These are phyloP conservation scores for Maccullochella peelii DNA, from an alignment of 2,113 vertebrate genomes.

Conservation along the genomic window DNA sequence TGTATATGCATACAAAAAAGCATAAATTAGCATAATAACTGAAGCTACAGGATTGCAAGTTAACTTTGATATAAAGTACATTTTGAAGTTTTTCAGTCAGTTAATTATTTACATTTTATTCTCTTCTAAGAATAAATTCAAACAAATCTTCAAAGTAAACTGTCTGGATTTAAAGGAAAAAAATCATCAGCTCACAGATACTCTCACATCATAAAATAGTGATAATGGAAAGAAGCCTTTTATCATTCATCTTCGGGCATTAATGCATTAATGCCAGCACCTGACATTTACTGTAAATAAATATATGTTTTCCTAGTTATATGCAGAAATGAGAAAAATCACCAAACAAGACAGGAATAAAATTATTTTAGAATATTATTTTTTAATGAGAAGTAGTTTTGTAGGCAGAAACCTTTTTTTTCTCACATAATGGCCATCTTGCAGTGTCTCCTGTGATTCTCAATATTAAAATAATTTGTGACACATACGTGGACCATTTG, in stretches of 20 bases:
- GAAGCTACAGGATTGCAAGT: too few species aligned
- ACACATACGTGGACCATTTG: not conserved
- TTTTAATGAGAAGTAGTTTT: not conserved
- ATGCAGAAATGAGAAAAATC: not conserved
- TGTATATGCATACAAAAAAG: not conserved
- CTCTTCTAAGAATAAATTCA: not conserved
- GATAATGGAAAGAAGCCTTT: too few species aligned
- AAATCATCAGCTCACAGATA: not conserved
- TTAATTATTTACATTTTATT: slow-evolving; percentile 4
- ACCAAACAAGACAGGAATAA: not conserved
- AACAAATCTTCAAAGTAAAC: not conserved
- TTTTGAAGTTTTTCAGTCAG: not conserved
- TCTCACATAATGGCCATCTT: not conserved
- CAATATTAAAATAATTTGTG: not conserved
- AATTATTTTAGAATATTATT: not conserved
- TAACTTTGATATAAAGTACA: not conserved
- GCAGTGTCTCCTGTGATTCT: not conserved
- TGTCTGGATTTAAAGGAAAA: not conserved
- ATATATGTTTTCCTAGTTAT: not conserved
- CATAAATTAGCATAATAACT: too few species aligned
- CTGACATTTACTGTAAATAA: not conserved
- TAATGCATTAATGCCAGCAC: too few species aligned
- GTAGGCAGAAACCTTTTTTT: not conserved
- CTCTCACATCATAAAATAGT: not conserved
- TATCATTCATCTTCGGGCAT: too few species aligned